Base-by-base conservation (phyloP, 2,113 vertebrate species). In the Vireo altiloquus region DNA sequence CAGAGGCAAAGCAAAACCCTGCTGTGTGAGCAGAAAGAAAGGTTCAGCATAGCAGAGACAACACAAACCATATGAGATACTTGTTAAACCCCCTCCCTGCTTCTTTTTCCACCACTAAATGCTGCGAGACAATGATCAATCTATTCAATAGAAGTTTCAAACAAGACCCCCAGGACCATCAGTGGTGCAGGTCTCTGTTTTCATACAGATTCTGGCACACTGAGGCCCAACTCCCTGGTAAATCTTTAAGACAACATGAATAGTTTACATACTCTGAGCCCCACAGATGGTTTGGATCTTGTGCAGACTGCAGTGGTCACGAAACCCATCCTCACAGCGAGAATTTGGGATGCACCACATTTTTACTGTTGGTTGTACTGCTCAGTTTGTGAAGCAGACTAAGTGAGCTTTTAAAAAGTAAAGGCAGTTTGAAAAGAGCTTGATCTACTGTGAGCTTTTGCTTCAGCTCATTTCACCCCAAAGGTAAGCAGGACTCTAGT, bases 21-120 rank as follows among this genome's bases (percentile, higher is more conserved):
- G 71, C 92, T 94, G 94, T 74, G 85, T 44, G 94, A 94, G 71
- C 95, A 96, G 78, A 96, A 92, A 94, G 68, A 63, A 87, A 84
- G 90, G 92, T 92, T 95, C 82, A 83, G 93, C 95, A 96, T 53
- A 80, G 93, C 68, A 86, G 70, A 95, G 90, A 90, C 92, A 97
- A 96, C 88, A 71, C 52, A 90, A 95, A 96, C 87, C 88, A 96
- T 94, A 92, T 90, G 90, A 96, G 85, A 92, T 90, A 95, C 92
- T 96, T 95, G 87, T 91, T 97, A 92, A 94, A 89, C 21, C 39
- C 68, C 72, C n/a, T 64, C 44, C 56, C 88, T 68, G 64, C 84
- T 50, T 86, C 84, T 90, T 81, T 82, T 78, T 87, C 57, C 63
- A 74, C 52, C 85, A 49, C 71, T 94, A 90, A 92, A 77, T 23